phyloP scores from a whole-genome alignment of 2,888 invertebrate species.

The Amphimallon solstitiale region DNA sequence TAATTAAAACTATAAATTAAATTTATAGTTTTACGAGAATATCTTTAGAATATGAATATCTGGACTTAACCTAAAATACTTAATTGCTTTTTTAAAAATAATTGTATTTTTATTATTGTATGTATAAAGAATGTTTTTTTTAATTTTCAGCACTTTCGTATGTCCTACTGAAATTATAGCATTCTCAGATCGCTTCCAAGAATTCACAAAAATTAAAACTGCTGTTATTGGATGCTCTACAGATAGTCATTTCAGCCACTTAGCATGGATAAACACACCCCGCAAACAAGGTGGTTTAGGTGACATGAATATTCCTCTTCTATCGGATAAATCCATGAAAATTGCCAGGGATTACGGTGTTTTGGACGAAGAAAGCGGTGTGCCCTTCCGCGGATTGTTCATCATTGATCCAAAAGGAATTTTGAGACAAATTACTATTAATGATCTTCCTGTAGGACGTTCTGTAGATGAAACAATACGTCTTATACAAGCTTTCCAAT shows the following conservation, averaged over 20 bases:
- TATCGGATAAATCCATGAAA: constrained; percentile 90
- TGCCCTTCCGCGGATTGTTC: constrained; percentile 94
- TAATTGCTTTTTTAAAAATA: no score
- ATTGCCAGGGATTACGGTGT: constrained; percentile 91
- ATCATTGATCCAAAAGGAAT: constrained; percentile 91
- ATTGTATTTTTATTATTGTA: no score
- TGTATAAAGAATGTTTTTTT: neutral
- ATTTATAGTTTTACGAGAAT: no score
- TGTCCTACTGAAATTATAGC: constrained; percentile 97
- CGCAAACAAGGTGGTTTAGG: constrained; percentile 96
- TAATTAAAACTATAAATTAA: no score
- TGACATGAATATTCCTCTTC: constrained; percentile 91
- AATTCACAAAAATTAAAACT: constrained; percentile 85
- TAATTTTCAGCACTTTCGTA: constrained; percentile 72
- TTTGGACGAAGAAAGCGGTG: constrained; percentile 89
- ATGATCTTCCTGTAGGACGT: constrained; percentile 96
- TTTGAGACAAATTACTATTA: constrained; percentile 93
- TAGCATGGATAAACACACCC: constrained; percentile 96
- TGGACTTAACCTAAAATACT: no score
- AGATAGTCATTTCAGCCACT: constrained; percentile 95
- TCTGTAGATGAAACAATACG: constrained; percentile 92
- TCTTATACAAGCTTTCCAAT: constrained; percentile 97
- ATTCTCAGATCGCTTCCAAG: constrained; percentile 89
- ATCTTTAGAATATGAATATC: no score
- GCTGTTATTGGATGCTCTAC: constrained; percentile 93